These are phyloP conservation scores for Chrysodeixis includens DNA, from an alignment of 2,888 invertebrate species.

Conservation along the genomic window DNA sequence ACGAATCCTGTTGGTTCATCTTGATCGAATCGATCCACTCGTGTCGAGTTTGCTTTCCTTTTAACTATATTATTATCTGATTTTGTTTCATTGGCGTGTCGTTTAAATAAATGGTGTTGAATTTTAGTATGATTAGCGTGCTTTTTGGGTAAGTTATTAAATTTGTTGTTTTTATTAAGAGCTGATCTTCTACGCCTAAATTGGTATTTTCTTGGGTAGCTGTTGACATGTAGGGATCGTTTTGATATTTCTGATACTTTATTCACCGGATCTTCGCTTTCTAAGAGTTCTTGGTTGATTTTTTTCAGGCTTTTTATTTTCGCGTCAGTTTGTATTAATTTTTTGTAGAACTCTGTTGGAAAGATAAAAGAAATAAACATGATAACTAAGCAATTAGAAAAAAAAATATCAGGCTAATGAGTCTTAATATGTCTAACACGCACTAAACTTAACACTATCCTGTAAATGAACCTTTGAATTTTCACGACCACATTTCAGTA, in stretches of 20 bases:
- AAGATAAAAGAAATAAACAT: neutral
- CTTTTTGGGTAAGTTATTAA: neutral
- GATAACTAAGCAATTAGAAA: too few species aligned
- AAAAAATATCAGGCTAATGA: too few species aligned
- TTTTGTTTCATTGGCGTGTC: neutral
- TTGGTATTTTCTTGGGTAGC: slow-evolving; percentile 37
- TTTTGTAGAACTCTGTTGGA: slow-evolving; percentile 79
- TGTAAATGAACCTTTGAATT: too few species aligned
- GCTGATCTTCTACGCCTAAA: slow-evolving; percentile 31
- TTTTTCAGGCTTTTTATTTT: slow-evolving; percentile 76
- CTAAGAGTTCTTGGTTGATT: slow-evolving; percentile 3
- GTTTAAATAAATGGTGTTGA: too few species aligned
- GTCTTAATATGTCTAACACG: too few species aligned
- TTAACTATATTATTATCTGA: slow-evolving; percentile 27
- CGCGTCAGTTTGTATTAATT: slow-evolving; percentile 76
- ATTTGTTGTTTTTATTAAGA: slow-evolving; percentile 9
- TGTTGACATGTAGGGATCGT: slow-evolving; percentile 62
- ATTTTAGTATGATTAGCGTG: too few species aligned
- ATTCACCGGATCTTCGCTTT: slow-evolving; percentile 12
- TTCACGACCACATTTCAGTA: too few species aligned
- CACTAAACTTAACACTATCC: too few species aligned
- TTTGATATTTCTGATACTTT: slow-evolving; percentile 62
- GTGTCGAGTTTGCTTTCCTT: slow-evolving; percentile 23
- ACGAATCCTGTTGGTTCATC: slow-evolving; percentile 63
- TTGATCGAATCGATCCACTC: slow-evolving; percentile 52